Evolutionary conservation across 2,888 invertebrate genomes (phyloP), one percentile per base, ranked within the genome.

Genomic region (Deroplatys truncata): DNA sequence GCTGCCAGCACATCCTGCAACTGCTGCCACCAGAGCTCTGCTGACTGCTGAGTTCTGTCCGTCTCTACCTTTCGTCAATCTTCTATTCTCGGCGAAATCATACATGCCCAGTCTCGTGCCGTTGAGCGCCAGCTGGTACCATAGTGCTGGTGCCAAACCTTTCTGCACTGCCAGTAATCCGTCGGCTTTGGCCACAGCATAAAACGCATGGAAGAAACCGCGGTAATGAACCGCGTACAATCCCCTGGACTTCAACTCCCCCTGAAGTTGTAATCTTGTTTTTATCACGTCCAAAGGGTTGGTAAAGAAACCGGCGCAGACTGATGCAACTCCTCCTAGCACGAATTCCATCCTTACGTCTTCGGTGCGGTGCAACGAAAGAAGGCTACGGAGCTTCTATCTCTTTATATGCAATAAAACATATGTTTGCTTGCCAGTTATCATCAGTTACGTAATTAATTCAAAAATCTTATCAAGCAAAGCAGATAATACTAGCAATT

Each of bases 211-310:
- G 9, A 97, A 93, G 0, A 98, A 96, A 91, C 97, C 97, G 91
- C 95, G 96, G 92, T 97, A 97, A 90, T 96, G 96, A 86, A 96
- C 95, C 0, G 95, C 94, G 92, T 98, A 97, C 0, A 96, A 94
- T 0, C 98, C 98, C 84, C 95, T 95, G 0, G 96, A 95, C 90
- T 95, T 95, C 43, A 98, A 93, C 93, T 98, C 97, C 0, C 97
- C 97, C 92, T 98, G 98, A n/a, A 98, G 94, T 92, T 98, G 98
- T 92, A 98, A 95, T n/a, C 98, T 95, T 0, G 97, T 98, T 93
- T 98, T 98, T 25, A 98, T 96, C 8, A 98, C 98, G 92, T 98
- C 98, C 91, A 98, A 95, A 0, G 98, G 98, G 93, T 98, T 98
- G 0, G 98, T 98, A 92, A 98, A 97, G 85, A 97, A 92, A 7